phyloP scores from a whole-genome alignment of 2,888 invertebrate species.

The Nymphalis polychloros region DNA sequence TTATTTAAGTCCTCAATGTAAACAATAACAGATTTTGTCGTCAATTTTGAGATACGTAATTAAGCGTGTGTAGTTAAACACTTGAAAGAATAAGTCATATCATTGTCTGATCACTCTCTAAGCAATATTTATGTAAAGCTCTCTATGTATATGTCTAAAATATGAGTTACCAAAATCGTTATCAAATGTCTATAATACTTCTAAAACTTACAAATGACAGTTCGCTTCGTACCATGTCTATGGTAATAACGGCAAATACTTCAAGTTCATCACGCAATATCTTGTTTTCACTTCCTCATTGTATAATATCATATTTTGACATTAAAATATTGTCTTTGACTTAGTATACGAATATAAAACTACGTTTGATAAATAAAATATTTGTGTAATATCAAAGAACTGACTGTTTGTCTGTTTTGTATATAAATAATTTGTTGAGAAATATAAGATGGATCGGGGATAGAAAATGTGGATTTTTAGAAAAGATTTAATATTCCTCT shows the following conservation, averaged over 20 bases:
- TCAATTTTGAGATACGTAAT: too few species aligned
- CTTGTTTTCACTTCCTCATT: constrained; percentile 24
- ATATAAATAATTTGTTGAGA: too few species aligned
- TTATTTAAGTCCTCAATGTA: too few species aligned
- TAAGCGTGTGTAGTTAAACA: too few species aligned
- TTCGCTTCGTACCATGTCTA: constrained; percentile 35
- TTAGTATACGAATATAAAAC: neutral
- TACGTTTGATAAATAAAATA: neutral
- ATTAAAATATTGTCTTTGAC: constrained; percentile 11
- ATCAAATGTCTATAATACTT: constrained; percentile 23
- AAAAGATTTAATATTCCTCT: too few species aligned
- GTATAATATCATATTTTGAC: constrained; percentile 28
- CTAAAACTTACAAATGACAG: constrained; percentile 34
- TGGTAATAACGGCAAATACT: constrained; percentile 37
- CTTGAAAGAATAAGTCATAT: too few species aligned
- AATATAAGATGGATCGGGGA: too few species aligned
- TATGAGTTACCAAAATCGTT: constrained; percentile 28
- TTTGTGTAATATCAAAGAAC: neutral
- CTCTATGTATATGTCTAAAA: neutral
- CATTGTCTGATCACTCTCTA: too few species aligned
- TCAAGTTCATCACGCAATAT: constrained; percentile 40
- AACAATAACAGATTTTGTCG: too few species aligned
- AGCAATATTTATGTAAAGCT: too few species aligned
- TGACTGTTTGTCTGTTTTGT: too few species aligned
- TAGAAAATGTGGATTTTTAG: too few species aligned